Evolutionary conservation across 2,113 vertebrate species (phyloP).

Genomic region (Lampris incognitus): DNA sequence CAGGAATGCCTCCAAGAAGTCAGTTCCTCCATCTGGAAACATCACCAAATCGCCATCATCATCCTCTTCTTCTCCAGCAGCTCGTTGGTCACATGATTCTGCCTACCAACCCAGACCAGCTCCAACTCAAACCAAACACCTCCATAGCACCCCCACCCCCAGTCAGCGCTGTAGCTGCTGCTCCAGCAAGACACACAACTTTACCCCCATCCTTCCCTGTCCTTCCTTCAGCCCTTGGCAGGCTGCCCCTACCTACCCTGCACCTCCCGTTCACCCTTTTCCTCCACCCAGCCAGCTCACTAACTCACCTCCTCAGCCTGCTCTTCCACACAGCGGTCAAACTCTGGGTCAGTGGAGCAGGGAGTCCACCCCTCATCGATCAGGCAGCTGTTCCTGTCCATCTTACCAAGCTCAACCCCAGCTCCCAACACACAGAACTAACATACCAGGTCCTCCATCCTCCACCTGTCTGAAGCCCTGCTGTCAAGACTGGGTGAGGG

Average conservation of each 20-base stretch:
- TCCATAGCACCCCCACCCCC: constrained; percentile 81
- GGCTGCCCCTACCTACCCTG: constrained; percentile 62
- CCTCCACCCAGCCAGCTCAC: constrained; percentile 33
- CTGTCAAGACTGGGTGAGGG: constrained; percentile 74
- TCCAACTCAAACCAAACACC: constrained; percentile 37
- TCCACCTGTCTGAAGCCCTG: constrained; percentile 61
- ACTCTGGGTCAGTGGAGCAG: neutral
- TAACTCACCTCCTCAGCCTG: constrained; percentile 12
- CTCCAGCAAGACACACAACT: constrained; percentile 73
- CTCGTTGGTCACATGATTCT: no score
- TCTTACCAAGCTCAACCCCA: constrained; percentile 75
- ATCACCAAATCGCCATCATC: constrained; percentile 27
- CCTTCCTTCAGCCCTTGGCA: constrained; percentile 50
- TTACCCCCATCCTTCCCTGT: constrained; percentile 69
- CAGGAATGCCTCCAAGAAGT: constrained; percentile 13
- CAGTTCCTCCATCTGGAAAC: constrained; percentile 11
- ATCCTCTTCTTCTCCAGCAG: constrained; percentile 35
- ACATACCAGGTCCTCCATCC: constrained; percentile 59
- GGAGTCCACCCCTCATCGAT: constrained; percentile 18
- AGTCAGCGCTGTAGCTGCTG: constrained; percentile 80
- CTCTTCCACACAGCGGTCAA: neutral
- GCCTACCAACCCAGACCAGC: constrained; percentile 40
- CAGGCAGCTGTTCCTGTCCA: constrained; percentile 51
- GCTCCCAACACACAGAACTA: constrained; percentile 67
- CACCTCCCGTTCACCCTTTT: constrained; percentile 67